A percentile compares a stretch with the other conserved stretches of the same genome.
Conservation (phyloP, 2,888 invertebrate species). For the Clitarchus hookeri region DNA sequence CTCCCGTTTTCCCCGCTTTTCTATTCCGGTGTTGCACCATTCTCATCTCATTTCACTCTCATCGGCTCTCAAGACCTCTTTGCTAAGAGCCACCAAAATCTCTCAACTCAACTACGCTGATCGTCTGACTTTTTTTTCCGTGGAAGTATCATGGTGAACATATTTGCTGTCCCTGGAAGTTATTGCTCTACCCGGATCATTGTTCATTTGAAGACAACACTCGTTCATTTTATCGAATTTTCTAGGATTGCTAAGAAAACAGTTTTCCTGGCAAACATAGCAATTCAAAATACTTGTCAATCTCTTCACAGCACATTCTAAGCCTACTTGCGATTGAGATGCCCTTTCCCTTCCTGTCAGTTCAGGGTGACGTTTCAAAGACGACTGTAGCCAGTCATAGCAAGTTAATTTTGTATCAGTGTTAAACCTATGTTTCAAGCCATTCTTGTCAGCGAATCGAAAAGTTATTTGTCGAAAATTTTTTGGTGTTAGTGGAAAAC, state of each 20-base stretch:
- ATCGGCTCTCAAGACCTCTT: too few relatives aligned
- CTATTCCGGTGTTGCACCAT: too few relatives aligned
- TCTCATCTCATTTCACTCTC: too few relatives aligned
- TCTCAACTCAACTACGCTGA: not conserved
- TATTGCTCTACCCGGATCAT: slow-evolving; percentile 36
- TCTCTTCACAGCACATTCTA: slow-evolving; percentile 47
- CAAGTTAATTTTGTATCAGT: slow-evolving; percentile 46
- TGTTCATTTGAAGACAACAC: slow-evolving; percentile 34
- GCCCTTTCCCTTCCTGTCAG: slow-evolving; percentile 38
- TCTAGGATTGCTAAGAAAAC: slow-evolving; percentile 44
- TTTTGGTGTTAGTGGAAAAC: not conserved
- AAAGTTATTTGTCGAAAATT: slow-evolving; percentile 42
- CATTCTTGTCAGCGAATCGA: slow-evolving; percentile 45
- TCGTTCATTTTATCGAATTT: slow-evolving; percentile 22
- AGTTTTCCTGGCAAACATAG: slow-evolving; percentile 46
- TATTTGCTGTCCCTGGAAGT: not conserved
- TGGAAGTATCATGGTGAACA: not conserved
- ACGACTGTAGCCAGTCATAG: slow-evolving; percentile 45
- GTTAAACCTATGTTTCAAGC: slow-evolving; percentile 46
- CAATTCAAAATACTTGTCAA: slow-evolving; percentile 46
- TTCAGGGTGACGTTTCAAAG: slow-evolving; percentile 43
- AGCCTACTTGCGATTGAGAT: slow-evolving; percentile 43
- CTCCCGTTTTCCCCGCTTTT: too few relatives aligned
- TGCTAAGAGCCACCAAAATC: too few relatives aligned
- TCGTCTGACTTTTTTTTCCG: slow-evolving; percentile 10